Base-by-base conservation (phyloP, 1,140 invertebrate genomes). In the Bilobella aurantiaca region DNA sequence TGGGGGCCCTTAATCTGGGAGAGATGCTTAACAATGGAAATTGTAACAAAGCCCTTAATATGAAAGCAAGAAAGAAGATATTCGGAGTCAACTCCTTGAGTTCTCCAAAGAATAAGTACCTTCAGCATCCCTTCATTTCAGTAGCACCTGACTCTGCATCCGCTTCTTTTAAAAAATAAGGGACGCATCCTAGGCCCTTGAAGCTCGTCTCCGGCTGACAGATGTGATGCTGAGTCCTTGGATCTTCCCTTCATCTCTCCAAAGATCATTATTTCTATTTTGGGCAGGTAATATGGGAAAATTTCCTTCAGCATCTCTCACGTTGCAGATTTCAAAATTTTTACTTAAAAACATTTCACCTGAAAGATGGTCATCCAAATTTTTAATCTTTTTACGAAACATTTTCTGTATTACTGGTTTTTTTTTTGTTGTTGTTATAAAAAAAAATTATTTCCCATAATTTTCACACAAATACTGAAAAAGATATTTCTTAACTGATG, bases 141-240 rank as follows among this genome's bases (percentile, higher is more conserved):
- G 14, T 42, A 12, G 23, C 49, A 53, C 49, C 49, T 53, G 49
- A 53, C 49, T 53, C 49, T 23, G 49, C 49, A 53, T 53, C 49
- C 49, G 49, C 49, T 53, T 23, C 18, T 23, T 53, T 23, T 53
- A 53, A 12, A 16, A 53, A 53, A 53, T 18, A 16, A 16, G 49
- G 21, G 25, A n/a, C n/a, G n/a, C n/a, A 12, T 42, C 18, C 18
- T 18, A 42, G 34, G 8, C 34, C 8, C 34, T 12, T 53, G 14
- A 5, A 18, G 5, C 21, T 53, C 49, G 23, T 53, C 23, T 53
- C 49, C 49, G 49, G 49, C 49, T 53, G 49, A 53, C 49, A 53
- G 49, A 53, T 53, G 49, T 53, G 49, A 53, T 53, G 8, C 8
- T 8, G 37, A n/a, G n/a, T 42, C 37, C n/a, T n/a, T 8, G n/a